Conservation (phyloP, 2,888 invertebrate genomes). For the Embidobia sp. region DNA sequence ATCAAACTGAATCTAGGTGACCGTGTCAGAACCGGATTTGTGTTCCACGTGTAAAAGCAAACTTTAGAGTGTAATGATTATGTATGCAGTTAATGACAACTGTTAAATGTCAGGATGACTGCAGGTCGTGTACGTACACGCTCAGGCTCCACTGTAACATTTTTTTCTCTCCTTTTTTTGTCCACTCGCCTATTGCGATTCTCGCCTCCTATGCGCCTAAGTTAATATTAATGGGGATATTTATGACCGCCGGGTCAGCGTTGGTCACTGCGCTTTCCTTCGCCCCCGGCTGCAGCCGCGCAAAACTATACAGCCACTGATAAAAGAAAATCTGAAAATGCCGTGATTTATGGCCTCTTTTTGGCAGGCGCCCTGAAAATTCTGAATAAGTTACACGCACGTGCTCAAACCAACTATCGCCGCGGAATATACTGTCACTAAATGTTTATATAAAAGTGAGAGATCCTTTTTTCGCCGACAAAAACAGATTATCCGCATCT, state of each 20-base stretch:
- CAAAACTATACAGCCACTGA: constrained; percentile 72
- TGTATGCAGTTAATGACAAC: neutral
- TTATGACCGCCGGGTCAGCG: constrained; percentile 79
- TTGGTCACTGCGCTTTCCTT: constrained; percentile 69
- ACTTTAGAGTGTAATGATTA: neutral
- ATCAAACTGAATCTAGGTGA: neutral
- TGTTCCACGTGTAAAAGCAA: neutral
- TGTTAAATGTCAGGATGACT: neutral
- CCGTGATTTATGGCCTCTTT: constrained; percentile 77
- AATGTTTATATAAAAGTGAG: constrained; percentile 47
- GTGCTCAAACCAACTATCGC: constrained; percentile 28
- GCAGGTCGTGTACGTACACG: no score
- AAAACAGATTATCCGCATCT: no score
- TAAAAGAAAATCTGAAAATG: constrained; percentile 81
- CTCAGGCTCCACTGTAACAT: no score
- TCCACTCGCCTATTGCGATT: constrained; percentile 71
- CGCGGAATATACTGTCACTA: constrained; percentile 31
- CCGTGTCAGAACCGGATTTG: constrained; percentile 5
- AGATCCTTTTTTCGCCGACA: no score
- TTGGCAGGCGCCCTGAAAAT: constrained; percentile 71
- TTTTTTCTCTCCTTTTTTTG: constrained; percentile 60
- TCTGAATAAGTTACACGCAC: constrained; percentile 76
- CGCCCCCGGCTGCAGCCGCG: constrained; percentile 39
- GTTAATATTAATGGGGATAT: constrained; percentile 82
- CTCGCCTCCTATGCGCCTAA: constrained; percentile 76